Conservation (phyloP, 2,888 invertebrate genomes). For the Zaprionus bogoriensis region DNA sequence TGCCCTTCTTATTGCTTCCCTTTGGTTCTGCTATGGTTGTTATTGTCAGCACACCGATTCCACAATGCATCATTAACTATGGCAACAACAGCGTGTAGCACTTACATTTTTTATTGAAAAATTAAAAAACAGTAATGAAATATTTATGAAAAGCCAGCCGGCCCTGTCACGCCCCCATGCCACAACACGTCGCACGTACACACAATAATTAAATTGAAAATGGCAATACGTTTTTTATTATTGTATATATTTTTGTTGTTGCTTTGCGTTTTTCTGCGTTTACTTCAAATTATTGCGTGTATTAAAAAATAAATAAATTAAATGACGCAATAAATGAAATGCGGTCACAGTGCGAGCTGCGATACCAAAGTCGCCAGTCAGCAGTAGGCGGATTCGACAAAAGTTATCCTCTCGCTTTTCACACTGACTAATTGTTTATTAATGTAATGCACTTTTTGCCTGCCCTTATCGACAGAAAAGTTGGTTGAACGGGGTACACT, state of each 20-base stretch:
- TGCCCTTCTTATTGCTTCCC: background rate
- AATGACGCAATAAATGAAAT: constrained; percentile 62
- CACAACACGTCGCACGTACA: constrained; percentile 26
- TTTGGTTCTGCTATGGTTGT: background rate
- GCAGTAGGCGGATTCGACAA: constrained; percentile 3
- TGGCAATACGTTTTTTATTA: constrained; percentile 34
- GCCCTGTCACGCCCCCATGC: constrained; percentile 9
- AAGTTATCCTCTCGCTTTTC: constrained; percentile 15
- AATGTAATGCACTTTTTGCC: constrained; percentile 49
- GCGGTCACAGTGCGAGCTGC: constrained; percentile 50
- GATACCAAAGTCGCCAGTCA: no score
- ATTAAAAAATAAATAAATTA: constrained; percentile 62
- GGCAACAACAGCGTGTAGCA: constrained; percentile 26
- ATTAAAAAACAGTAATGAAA: constrained; percentile 43
- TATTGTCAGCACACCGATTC: background rate
- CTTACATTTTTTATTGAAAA: constrained; percentile 54
- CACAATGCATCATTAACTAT: constrained; percentile 45
- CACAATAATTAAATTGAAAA: constrained; percentile 62
- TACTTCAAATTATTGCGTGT: constrained; percentile 24
- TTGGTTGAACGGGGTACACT: no score
- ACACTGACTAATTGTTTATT: constrained; percentile 57
- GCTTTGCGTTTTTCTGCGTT: constrained; percentile 20
- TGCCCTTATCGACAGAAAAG: constrained; percentile 4
- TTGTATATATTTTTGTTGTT: background rate
- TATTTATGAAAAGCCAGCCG: constrained; percentile 52